A percentile compares a stretch with the other conserved stretches of the same genome.
phyloP scores from a whole-genome alignment of 1,140 invertebrate genomes.

The Saccostrea echinata region DNA sequence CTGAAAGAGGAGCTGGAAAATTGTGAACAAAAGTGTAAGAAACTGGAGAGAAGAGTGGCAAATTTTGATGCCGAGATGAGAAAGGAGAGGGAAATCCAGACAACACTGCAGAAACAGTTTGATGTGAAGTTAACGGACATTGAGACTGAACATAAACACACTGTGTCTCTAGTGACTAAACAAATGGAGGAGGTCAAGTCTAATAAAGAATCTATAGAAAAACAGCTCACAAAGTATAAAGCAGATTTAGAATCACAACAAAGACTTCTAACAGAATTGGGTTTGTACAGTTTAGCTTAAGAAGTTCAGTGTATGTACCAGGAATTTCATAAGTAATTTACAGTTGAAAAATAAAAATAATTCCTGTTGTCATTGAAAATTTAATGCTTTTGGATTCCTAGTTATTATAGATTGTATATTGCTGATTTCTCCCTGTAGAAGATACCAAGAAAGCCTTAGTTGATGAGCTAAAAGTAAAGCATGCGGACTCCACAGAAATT shows the following conservation, averaged over 20 bases:
- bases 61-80: constrained; percentile 72
- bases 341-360: no score
- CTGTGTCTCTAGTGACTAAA: constrained; percentile 55
- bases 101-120: constrained; percentile 69
- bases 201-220: constrained; percentile 59
- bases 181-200: constrained; percentile 59
- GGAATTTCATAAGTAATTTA: no score
- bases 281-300: constrained; percentile 50
- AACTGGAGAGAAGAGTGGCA: constrained; percentile 69
- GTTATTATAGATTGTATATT: no score
- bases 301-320: no score
- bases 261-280: constrained; percentile 65
- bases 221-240: constrained; percentile 61
- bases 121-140: constrained; percentile 72
- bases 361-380: no score
- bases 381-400: no score
- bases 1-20: constrained; percentile 70
- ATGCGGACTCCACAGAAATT: constrained; percentile 60
- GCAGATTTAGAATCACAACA: constrained; percentile 65
- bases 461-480: constrained; percentile 69
- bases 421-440: constrained; percentile 54
- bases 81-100: constrained; percentile 70
- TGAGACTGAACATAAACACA: constrained; percentile 63
- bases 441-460: constrained; percentile 63
- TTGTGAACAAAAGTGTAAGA: constrained; percentile 65